Evolutionary conservation across 1,140 invertebrate genomes (phyloP).

Genomic region (Drosophila bocki): DNA sequence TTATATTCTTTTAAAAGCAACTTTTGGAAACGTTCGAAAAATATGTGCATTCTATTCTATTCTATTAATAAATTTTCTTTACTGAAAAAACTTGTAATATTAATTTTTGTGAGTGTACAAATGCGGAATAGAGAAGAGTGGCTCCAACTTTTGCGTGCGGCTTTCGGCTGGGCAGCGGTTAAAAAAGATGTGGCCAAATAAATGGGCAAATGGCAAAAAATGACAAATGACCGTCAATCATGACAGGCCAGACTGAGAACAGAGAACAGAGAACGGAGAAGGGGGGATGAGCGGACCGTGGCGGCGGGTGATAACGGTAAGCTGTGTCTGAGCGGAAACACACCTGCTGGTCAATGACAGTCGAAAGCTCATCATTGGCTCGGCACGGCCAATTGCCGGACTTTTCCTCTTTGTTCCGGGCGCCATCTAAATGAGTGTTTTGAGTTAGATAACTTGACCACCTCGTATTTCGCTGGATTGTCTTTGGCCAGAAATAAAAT

Average conservation of each 20-base stretch:
- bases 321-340: slow-evolving; percentile 68
- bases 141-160: slow-evolving; percentile 72
- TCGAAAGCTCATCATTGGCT: slow-evolving; percentile 71
- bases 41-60: too few species aligned
- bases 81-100: too few species aligned
- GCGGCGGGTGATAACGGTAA: slow-evolving; percentile 61
- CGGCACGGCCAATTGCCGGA: slow-evolving; percentile 10
- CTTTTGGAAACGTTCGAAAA: too few species aligned
- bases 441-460: slow-evolving; percentile 58
- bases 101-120: not conserved
- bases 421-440: slow-evolving; percentile 74
- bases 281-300: slow-evolving; percentile 5
- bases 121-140: slow-evolving; percentile 1
- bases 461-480: slow-evolving; percentile 61
- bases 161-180: slow-evolving; percentile 65
- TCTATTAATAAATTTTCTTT: too few species aligned
- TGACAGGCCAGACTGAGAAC: slow-evolving; percentile 71
- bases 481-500: slow-evolving; percentile 41
- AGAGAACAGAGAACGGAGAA: not conserved
- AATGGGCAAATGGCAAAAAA: slow-evolving; percentile 79
- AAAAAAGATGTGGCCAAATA: slow-evolving; percentile 81
- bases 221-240: slow-evolving; percentile 85
- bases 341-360: slow-evolving; percentile 77
- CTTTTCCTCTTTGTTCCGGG: slow-evolving; percentile 11
- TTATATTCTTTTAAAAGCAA: too few species aligned